A percentile compares a stretch with the other conserved stretches of the same genome.
These are phyloP conservation scores for Cydia pomonella DNA, from an alignment of 1,140 invertebrate species.

Conservation along the genomic window DNA sequence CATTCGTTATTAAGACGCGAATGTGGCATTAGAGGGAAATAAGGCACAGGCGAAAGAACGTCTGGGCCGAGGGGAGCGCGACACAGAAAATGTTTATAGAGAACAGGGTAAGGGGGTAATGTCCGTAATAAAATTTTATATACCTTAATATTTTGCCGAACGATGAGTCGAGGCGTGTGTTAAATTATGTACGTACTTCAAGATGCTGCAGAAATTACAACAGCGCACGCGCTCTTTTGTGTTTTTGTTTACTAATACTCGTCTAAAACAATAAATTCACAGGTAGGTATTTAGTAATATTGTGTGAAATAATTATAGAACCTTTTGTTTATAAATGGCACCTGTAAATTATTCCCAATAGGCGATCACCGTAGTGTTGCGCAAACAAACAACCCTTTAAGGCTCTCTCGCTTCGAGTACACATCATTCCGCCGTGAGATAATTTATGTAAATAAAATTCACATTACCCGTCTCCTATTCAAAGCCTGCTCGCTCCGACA, in stretches of 20 bases:
- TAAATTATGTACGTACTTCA: constrained; percentile 69
- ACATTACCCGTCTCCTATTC: constrained; percentile 71
- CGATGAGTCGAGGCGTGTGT: constrained; percentile 75
- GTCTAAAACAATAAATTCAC: constrained; percentile 3
- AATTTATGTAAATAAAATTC: constrained; percentile 79
- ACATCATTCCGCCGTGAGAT: constrained; percentile 62
- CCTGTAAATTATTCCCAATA: constrained; percentile 60
- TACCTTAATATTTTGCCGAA: constrained; percentile 74
- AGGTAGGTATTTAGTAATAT: not conserved
- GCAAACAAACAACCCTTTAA: constrained; percentile 59
- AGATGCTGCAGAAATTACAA: constrained; percentile 62
- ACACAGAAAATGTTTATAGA: constrained; percentile 73
- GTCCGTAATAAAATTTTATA: constrained; percentile 77
- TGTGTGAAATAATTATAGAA: constrained; percentile 15
- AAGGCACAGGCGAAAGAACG: constrained; percentile 56
- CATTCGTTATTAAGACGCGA: constrained; percentile 71
- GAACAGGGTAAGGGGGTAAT: constrained; percentile 67
- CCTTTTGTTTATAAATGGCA: constrained; percentile 35
- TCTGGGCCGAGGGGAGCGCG: constrained; percentile 52
- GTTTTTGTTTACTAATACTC: not conserved
- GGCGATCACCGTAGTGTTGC: constrained; percentile 55
- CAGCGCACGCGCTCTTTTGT: constrained; percentile 32
- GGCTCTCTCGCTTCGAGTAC: constrained; percentile 45
- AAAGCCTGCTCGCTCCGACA: constrained; percentile 52
- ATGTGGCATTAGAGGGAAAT: constrained; percentile 73